phyloP scores from a whole-genome alignment of 2,113 vertebrate genomes.

The Notarius lentiginosus region DNA sequence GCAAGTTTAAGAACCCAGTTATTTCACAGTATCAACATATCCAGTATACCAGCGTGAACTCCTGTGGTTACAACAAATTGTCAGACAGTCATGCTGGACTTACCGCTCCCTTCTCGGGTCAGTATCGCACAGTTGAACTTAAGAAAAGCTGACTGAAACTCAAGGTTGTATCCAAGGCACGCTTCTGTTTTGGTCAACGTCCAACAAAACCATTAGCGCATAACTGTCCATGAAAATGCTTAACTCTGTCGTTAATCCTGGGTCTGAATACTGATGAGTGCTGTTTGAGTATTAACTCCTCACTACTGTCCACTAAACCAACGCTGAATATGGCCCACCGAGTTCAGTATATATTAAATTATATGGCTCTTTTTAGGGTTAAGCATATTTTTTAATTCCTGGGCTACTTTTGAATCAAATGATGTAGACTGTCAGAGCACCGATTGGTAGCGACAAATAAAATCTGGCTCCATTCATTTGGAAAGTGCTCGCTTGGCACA shows the following conservation, averaged over 20 bases:
- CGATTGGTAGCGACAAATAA: slow-evolving; percentile 34
- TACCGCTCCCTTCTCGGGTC: background rate
- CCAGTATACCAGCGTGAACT: background rate
- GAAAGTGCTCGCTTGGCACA: slow-evolving; percentile 52
- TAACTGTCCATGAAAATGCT: background rate
- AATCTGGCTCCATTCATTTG: slow-evolving; percentile 42
- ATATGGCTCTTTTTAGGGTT: slow-evolving; percentile 21
- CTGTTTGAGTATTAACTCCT: background rate
- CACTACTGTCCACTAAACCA: background rate
- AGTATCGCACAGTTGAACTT: background rate
- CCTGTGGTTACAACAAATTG: background rate
- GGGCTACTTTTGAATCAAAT: slow-evolving; percentile 21
- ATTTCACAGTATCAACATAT: background rate
- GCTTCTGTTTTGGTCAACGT: background rate
- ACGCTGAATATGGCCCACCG: background rate
- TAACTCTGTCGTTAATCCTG: background rate
- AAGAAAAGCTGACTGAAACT: background rate
- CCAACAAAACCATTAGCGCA: slow-evolving; percentile 17
- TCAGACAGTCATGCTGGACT: background rate
- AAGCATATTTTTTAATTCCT: slow-evolving; percentile 35
- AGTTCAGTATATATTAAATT: slow-evolving; percentile 21
- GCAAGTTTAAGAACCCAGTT: background rate
- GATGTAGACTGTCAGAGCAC: background rate
- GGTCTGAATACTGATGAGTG: slow-evolving; percentile 6
- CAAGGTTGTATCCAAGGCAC: background rate